These are phyloP conservation scores for Papilio polytes DNA, from an alignment of 1,140 invertebrate genomes.

Conservation along the genomic window DNA sequence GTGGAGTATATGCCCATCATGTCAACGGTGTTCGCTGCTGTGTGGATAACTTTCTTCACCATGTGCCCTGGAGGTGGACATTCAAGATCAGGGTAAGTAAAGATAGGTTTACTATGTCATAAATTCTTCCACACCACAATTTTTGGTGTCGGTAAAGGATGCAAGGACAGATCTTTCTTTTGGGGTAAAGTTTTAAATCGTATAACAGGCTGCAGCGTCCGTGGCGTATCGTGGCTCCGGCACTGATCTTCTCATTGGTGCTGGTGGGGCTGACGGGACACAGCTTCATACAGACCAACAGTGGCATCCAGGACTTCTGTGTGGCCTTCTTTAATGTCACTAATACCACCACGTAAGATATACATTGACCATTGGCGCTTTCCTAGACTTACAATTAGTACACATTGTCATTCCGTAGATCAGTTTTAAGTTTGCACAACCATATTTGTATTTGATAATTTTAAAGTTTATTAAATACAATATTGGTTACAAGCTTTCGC, in stretches of 20 bases:
- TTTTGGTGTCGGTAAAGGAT: not conserved
- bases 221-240: slow-evolving; percentile 73
- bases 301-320: slow-evolving; percentile 70
- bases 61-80: slow-evolving; percentile 75
- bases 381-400: not conserved
- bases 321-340: slow-evolving; percentile 69
- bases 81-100: slow-evolving; percentile 63
- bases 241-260: slow-evolving; percentile 67
- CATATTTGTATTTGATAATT: too few species aligned
- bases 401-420: too few species aligned
- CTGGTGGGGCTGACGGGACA: slow-evolving; percentile 70
- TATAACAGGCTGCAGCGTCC: slow-evolving; percentile 62
- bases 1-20: slow-evolving; percentile 74
- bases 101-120: not conserved
- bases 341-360: slow-evolving; percentile 73
- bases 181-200: not conserved
- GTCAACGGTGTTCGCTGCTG: slow-evolving; percentile 66
- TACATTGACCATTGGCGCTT: not conserved
- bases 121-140: not conserved
- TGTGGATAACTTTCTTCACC: slow-evolving; percentile 72
- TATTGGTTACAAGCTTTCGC: too few species aligned
- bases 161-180: not conserved
- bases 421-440: too few species aligned
- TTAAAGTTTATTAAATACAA: too few species aligned
- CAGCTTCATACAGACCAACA: slow-evolving; percentile 69